Conservation (phyloP, 1,140 invertebrate genomes). For the Lucilia sericata region DNA sequence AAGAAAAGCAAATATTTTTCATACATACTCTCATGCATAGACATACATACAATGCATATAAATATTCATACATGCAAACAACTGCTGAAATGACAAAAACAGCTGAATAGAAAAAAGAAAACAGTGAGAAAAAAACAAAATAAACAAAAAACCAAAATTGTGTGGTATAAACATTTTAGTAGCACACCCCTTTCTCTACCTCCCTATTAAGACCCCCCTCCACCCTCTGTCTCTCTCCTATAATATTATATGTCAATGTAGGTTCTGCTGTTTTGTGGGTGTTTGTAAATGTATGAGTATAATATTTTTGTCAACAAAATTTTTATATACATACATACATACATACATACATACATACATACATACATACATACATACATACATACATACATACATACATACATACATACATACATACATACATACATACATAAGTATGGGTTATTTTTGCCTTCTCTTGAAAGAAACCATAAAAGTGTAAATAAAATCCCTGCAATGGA, state of each 20-base stretch:
- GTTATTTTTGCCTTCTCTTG: neutral
- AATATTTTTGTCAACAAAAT: neutral
- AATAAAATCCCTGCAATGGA: neutral
- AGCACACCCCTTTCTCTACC: neutral
- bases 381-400: too few species aligned
- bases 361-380: too few species aligned
- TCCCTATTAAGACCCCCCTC: too few species aligned
- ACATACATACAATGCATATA: neutral
- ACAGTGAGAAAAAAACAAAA: neutral
- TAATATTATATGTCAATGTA: too few species aligned
- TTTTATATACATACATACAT: too few species aligned
- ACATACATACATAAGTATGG: too few species aligned
- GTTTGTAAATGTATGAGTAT: too few species aligned
- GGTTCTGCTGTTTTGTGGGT: too few species aligned
- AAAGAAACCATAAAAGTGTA: constrained; percentile 34
- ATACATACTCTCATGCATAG: neutral
- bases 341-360: too few species aligned
- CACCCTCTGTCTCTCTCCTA: too few species aligned
- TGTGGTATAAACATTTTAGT: neutral
- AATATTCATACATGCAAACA: neutral
- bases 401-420: too few species aligned
- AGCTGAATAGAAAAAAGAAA: too few species aligned
- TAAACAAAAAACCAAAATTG: neutral
- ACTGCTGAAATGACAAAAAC: neutral
- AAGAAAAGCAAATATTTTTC: constrained; percentile 17